Conservation (phyloP, 2,888 invertebrate species). For the Drosophila infuscata region DNA sequence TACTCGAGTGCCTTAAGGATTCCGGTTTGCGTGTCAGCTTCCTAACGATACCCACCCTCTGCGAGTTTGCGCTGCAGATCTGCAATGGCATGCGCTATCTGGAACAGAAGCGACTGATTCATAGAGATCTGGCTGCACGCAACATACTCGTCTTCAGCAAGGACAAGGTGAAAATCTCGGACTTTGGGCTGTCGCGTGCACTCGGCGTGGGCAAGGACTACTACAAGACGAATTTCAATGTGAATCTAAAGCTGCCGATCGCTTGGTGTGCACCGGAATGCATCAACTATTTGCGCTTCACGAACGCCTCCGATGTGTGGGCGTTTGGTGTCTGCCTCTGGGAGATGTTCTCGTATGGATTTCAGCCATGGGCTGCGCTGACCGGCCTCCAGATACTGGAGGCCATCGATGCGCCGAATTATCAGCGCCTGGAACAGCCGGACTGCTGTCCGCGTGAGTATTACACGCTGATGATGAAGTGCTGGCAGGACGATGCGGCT, state of each 20-base stretch:
- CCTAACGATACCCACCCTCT: conserved; percentile 94
- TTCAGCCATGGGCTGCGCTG: conserved; percentile 98
- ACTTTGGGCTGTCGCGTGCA: conserved; percentile 98
- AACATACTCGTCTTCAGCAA: conserved; percentile 99
- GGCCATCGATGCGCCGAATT: conserved; percentile 97
- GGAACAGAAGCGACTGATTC: conserved; percentile 97
- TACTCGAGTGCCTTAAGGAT: conserved; percentile 98
- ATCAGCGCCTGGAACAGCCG: conserved; percentile 95
- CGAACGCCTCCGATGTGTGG: conserved; percentile 99
- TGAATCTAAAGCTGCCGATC: conserved; percentile 98
- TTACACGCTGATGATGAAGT: conserved; percentile 96
- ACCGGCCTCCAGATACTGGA: conserved; percentile 97
- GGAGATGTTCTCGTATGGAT: conserved; percentile 99
- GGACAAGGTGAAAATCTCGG: conserved; percentile 98
- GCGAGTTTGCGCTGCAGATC: conserved; percentile 98
- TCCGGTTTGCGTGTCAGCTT: conserved; percentile 95
- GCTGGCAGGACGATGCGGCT: conserved; percentile 97
- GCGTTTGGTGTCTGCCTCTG: conserved; percentile 99
- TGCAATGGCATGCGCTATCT: conserved; percentile 99
- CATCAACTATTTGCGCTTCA: conserved; percentile 97
- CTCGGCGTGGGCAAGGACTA: conserved; percentile 99
- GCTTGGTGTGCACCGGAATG: conserved; percentile 99
- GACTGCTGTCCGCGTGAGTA: conserved; percentile 98
- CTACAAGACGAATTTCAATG: conserved; percentile 99
- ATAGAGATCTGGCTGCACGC: conserved; percentile 98